Evolutionary conservation across 2,888 invertebrate species (phyloP).

Genomic region (Sarcophaga variegata): DNA sequence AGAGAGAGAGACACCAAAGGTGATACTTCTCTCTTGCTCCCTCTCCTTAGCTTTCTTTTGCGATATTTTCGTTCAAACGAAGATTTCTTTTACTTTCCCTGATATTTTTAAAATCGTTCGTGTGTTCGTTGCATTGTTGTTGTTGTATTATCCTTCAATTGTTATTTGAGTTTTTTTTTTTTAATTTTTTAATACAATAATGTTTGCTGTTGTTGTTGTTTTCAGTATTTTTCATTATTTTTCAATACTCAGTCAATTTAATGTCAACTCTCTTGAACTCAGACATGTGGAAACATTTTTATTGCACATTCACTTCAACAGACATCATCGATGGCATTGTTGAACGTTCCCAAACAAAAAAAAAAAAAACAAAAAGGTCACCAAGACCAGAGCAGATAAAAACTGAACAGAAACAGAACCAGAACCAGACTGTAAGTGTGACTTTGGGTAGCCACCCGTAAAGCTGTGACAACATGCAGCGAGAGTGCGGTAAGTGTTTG

Average conservation of each 20-base stretch:
- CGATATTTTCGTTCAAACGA: not conserved
- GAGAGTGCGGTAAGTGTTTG: conserved; percentile 1
- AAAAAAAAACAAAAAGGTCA: conserved; percentile 65
- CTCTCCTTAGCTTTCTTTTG: not conserved
- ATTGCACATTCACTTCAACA: conserved; percentile 48
- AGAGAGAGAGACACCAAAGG: not conserved
- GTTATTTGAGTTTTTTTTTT: conserved; percentile 4
- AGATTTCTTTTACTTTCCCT: not conserved
- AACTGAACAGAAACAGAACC: not conserved
- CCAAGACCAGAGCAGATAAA: conserved; percentile 22
- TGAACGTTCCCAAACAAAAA: conserved; percentile 37
- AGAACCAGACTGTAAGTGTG: not conserved
- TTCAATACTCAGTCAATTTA: conserved; percentile 71
- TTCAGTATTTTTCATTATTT: conserved; percentile 53
- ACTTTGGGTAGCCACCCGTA: not conserved
- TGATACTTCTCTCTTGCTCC: not conserved
- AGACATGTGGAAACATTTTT: conserved; percentile 69
- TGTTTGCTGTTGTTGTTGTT: not conserved
- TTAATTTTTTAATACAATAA: not conserved
- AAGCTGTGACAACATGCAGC: conserved; percentile 23
- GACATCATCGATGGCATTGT: conserved; percentile 41
- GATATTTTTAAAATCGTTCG: not conserved
- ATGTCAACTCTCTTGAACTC: conserved; percentile 71
- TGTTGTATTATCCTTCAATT: conserved; percentile 12
- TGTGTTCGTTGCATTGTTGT: not conserved